Evolutionary conservation across 1,140 invertebrate genomes (phyloP), one percentile per base, ranked within the genome.

Genomic region (Nephotettix cincticeps): DNA sequence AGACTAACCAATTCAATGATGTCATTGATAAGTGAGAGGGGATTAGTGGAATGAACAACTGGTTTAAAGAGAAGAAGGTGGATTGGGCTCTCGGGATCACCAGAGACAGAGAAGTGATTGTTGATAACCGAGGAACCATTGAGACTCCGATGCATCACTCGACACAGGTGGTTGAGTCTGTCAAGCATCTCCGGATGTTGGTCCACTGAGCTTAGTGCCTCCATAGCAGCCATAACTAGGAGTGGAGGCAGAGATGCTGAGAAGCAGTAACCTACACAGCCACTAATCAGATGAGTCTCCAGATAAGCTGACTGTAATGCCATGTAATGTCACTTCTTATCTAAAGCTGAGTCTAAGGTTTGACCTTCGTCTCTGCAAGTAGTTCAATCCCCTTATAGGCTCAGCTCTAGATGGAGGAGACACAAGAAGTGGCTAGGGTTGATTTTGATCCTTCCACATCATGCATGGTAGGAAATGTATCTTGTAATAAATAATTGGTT

Each of bases 171-270:
- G 9, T 29, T 25, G 14, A 61, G 56, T 13, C 28, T 29, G 2
- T 61, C 23, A 9, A 93, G 86, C 45, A 91, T 83, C 70, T 84
- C 72, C 0, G 90, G 88, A 65, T 90, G 83, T 25, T 87, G 79
- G 77, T 95, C 88, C 73, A 97, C 87, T 0, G 92, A 85, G 64
- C 91, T 86, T 3, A 98, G 78, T 0, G 93, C 89, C 17, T 85
- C 86, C 65, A 92, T 93, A 14, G 95, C 95, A 1, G 93, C 93
- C 36, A 92, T 87, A 23, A 95, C 91, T 73, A 98, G 80, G 79
- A 98, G 87, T 1, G 97, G 97, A 3, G 97, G 96, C 45, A 96
- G 81, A 0, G 97, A 99, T 13, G 97, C 97, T 9, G 97, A 99
- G 81, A 99, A 99, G 80, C 97, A 99, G 80, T 99, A 99, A 1